These are phyloP conservation scores for Lepidotrigona ventralis DNA, from an alignment of 1,140 invertebrate species.

Conservation along the genomic window DNA sequence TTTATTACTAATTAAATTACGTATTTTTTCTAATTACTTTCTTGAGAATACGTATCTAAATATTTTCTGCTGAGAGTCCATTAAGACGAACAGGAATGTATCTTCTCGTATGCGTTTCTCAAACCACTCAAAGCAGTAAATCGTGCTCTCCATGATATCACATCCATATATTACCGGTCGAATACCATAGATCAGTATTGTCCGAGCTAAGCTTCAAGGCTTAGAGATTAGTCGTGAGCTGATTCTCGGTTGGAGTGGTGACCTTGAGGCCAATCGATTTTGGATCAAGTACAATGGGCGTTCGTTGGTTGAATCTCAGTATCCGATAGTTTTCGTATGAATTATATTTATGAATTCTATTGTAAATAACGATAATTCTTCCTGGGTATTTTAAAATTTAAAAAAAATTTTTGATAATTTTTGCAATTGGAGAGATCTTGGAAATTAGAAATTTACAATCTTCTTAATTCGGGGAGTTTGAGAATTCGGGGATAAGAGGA, in stretches of 20 bases:
- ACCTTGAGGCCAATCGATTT: slow-evolving; percentile 14
- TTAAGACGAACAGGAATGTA: neutral
- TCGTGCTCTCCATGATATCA: neutral
- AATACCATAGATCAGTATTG: slow-evolving; percentile 28
- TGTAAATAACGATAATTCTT: too few species aligned
- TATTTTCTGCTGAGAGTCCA: neutral
- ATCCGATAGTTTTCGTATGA: neutral
- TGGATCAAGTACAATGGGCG: neutral
- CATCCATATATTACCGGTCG: slow-evolving; percentile 7
- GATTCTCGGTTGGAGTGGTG: neutral
- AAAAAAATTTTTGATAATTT: neutral
- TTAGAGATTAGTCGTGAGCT: slow-evolving; percentile 3
- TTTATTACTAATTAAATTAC: too few species aligned
- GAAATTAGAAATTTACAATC: neutral
- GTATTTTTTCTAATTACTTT: too few species aligned
- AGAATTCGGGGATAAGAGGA: neutral
- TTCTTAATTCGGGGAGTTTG: neutral
- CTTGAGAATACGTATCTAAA: neutral
- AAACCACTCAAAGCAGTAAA: slow-evolving; percentile 4
- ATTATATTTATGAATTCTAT: neutral
- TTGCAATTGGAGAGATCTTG: neutral
- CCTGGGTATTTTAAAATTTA: too few species aligned
- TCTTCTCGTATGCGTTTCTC: neutral
- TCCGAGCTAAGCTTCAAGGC: slow-evolving; percentile 1
- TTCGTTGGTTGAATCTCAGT: neutral